These are phyloP conservation scores for Cladopsammia gracilis DNA, from an alignment of 64 coral and sea anemone species.

Conservation along the genomic window DNA sequence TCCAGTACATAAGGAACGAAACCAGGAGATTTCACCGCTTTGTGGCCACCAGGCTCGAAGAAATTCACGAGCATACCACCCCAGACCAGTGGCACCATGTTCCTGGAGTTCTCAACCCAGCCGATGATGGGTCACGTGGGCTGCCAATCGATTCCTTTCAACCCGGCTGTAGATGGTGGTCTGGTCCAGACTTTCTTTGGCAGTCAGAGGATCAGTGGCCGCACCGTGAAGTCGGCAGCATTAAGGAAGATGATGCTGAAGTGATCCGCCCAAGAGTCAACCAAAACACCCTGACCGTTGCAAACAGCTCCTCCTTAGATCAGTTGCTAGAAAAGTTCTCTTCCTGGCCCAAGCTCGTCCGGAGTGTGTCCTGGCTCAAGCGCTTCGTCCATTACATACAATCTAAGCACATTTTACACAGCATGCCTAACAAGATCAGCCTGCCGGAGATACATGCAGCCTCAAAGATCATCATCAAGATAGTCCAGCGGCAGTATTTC, in stretches of 20 bases:
- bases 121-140: too few relatives aligned
- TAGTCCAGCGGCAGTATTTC: conserved; percentile 22
- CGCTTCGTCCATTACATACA: conserved; percentile 25
- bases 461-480: background rate
- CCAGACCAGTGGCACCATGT: conserved; percentile 33
- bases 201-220: conserved; percentile 59
- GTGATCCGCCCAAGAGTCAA: conserved; percentile 28
- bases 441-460: background rate
- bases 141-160: too few relatives aligned
- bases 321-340: conserved; percentile 8
- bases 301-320: background rate
- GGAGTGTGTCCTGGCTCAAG: conserved; percentile 4
- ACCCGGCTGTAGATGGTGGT: conserved; percentile 65
- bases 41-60: conserved; percentile 42
- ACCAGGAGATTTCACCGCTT: conserved; percentile 27
- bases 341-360: conserved; percentile 28
- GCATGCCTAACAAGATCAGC: too few relatives aligned
- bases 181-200: conserved; percentile 14
- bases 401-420: too few relatives aligned
- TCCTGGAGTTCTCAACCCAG: too few relatives aligned
- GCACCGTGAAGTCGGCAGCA: background rate
- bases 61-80: conserved; percentile 39
- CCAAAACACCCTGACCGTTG: background rate
- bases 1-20: conserved; percentile 65
- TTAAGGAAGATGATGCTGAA: conserved; percentile 35